Evolutionary conservation across 2,888 invertebrate species (phyloP).

Genomic region (Nomada ferruginata): DNA sequence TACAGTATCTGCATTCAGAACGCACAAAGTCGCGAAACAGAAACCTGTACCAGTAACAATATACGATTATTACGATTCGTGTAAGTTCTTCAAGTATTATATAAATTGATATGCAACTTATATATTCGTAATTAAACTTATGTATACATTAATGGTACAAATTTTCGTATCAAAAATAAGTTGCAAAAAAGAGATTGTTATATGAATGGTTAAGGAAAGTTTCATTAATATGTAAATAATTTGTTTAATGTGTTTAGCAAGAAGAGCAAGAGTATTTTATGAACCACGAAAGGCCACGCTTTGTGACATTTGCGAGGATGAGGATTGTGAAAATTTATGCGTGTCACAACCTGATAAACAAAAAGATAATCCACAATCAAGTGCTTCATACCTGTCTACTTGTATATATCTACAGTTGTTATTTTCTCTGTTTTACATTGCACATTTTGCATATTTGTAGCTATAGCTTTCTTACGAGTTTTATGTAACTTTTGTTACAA

Average conservation of each 20-base stretch:
- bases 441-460: slow-evolving; percentile 53
- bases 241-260: slow-evolving; percentile 85
- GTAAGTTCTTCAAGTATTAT: slow-evolving; percentile 85
- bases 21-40: slow-evolving; percentile 93
- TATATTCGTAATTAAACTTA: neutral
- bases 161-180: neutral
- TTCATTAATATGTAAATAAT: neutral
- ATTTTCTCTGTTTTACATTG: slow-evolving; percentile 36
- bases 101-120: neutral
- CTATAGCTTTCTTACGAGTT: slow-evolving; percentile 21
- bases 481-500: slow-evolving; percentile 30
- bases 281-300: slow-evolving; percentile 88
- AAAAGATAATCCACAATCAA: slow-evolving; percentile 60
- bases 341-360: slow-evolving; percentile 79
- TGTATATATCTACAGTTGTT: slow-evolving; percentile 64
- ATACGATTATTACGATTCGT: slow-evolving; percentile 96
- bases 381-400: slow-evolving; percentile 43
- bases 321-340: slow-evolving; percentile 86
- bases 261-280: slow-evolving; percentile 93
- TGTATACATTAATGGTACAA: neutral
- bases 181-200: neutral
- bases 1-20: slow-evolving; percentile 92
- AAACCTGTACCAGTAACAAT: slow-evolving; percentile 94
- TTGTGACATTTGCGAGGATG: slow-evolving; percentile 93
- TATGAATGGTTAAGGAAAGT: neutral